Evolutionary conservation across 2,113 vertebrate genomes (phyloP), one percentile per base, ranked within the genome.

Genomic region (Boulengeromyrus knoepffleri): DNA sequence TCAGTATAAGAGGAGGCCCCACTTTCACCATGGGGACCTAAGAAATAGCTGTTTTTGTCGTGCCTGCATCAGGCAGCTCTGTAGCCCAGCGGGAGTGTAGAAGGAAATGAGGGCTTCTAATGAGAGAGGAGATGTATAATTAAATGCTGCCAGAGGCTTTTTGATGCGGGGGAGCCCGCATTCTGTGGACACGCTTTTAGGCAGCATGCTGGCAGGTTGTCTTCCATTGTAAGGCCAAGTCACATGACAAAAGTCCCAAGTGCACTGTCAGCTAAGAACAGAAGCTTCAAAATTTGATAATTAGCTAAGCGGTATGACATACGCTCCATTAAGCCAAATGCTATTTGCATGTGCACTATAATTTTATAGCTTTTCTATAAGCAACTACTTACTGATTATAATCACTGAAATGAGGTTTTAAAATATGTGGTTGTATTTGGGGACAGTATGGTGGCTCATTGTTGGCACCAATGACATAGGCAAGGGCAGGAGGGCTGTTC

Each of bases 101-200:
- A 70, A 56, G 47, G 85, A 89, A 88, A 62, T 36, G 21, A 84
- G 89, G 27, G 4, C 52, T 58, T 58, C 46, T 62, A 88, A 74
- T 52, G 36, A 88, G 50, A 85, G 88, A 45, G 39, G 56, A 27
- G 17, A 90, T 91, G 62, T 88, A 89, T 91, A 89, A 92, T 92
- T 91, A 88, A 92, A 84, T 74, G 80, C 13, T 17, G 77, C 91
- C 83, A 15, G 80, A 53, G 86, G 90, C 85, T 21, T 62, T 91
- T 70, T 89, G 12, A 88, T 53, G n/a, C 39, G 24, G 77, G 56
- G 45, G 80, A 50, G 89, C 46, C n/a, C 17, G 56, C 85, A 56
- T 80, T 70, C 74, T 58, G 47, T 53, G 90, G 45, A 66, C 47
- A 66, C 24, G 17, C 5, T 52, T 90, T 50, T 27, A 87, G 45